Conservation (phyloP, 2,888 invertebrate genomes). For the Brachypalpus laphriformis region DNA sequence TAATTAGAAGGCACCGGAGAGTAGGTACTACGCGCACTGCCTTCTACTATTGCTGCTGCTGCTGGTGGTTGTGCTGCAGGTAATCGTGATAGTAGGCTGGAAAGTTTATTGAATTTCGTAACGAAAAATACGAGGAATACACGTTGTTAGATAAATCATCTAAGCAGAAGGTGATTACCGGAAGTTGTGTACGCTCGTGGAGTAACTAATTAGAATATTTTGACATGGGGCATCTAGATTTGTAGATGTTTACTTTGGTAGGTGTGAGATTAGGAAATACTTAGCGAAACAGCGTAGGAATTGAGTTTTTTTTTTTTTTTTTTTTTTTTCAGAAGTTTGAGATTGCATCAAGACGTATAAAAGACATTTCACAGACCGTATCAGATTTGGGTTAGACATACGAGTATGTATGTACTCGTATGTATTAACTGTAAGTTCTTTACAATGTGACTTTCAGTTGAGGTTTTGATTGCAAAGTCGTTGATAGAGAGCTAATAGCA, state of each 20-base stretch:
- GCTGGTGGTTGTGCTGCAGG: background rate
- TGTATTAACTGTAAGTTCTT: too few species aligned
- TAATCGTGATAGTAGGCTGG: conserved; percentile 39
- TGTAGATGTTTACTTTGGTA: conserved; percentile 8
- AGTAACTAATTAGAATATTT: conserved; percentile 60
- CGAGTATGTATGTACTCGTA: too few species aligned
- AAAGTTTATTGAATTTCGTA: conserved; percentile 56
- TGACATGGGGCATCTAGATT: conserved; percentile 37
- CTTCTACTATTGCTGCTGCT: background rate
- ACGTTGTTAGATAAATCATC: conserved; percentile 58
- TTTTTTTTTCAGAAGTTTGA: too few species aligned
- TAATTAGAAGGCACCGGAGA: conserved; percentile 52
- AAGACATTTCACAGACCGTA: too few species aligned
- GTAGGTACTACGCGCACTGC: background rate
- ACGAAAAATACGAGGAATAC: conserved; percentile 47
- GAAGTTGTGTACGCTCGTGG: conserved; percentile 60
- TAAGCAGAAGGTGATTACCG: conserved; percentile 64
- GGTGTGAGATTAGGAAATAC: too few species aligned
- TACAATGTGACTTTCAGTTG: too few species aligned
- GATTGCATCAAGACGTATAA: too few species aligned
- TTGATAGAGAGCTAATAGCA: too few species aligned
- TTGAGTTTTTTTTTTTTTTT: too few species aligned
- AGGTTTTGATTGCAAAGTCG: too few species aligned
- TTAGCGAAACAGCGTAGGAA: too few species aligned
- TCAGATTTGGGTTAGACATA: too few species aligned